Evolutionary conservation across 2,888 invertebrate genomes (phyloP).

Genomic region (Baccha elongata): DNA sequence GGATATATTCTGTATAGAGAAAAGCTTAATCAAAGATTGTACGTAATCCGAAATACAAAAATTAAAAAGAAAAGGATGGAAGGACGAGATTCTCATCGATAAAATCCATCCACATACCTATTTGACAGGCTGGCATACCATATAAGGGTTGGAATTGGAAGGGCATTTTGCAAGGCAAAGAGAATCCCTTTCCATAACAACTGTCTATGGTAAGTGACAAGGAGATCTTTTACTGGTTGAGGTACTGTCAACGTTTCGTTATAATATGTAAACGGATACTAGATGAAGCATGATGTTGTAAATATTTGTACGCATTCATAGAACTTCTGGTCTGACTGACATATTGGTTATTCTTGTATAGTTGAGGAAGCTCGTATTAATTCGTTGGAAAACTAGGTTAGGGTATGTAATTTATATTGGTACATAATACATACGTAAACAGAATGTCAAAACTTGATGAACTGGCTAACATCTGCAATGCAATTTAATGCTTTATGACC

Average conservation of each 20-base stretch:
- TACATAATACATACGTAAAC: no score
- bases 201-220: background rate
- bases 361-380: background rate
- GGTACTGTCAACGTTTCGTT: background rate
- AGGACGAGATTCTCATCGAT: constrained; percentile 17
- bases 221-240: background rate
- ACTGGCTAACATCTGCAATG: no score
- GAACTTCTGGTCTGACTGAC: background rate
- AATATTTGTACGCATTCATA: background rate
- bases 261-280: background rate
- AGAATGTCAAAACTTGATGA: no score
- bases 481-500: no score
- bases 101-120: constrained; percentile 23
- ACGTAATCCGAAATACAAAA: background rate
- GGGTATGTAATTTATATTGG: no score
- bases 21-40: background rate
- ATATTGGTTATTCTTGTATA: background rate
- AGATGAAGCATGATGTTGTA: background rate
- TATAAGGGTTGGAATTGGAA: background rate
- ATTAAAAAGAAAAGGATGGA: constrained; percentile 21
- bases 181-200: background rate
- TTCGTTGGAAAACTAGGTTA: background rate
- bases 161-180: background rate
- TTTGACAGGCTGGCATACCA: background rate
- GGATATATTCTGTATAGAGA: background rate